Conservation (phyloP, 2,888 invertebrate genomes). For the Raillietiella orientalis region DNA sequence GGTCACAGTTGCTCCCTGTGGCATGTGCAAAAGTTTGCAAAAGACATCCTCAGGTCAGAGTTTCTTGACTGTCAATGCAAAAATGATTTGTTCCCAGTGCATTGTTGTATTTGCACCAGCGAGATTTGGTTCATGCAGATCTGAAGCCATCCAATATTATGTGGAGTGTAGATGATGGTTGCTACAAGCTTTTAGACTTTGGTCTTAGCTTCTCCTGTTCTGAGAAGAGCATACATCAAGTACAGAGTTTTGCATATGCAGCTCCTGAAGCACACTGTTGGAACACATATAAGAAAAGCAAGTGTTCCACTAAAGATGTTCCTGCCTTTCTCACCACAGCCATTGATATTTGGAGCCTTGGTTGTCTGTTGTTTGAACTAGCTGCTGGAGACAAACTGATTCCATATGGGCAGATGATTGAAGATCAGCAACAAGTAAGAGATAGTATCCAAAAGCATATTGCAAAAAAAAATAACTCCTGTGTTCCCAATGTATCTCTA, state of each 20-base stretch:
- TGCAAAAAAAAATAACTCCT: too few relatives aligned
- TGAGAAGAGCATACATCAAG: constrained; percentile 4
- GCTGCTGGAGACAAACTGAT: too few relatives aligned
- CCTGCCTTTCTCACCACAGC: too few relatives aligned
- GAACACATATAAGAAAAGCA: constrained; percentile 4
- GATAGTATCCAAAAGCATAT: too few relatives aligned
- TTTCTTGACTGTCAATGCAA: too few relatives aligned
- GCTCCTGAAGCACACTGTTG: constrained; percentile 3
- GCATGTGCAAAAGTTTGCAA: constrained; percentile 4
- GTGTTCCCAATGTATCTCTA: too few relatives aligned
- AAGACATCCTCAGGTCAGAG: constrained; percentile 4
- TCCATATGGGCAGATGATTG: too few relatives aligned
- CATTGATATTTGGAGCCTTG: too few relatives aligned
- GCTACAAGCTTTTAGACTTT: constrained; percentile 7
- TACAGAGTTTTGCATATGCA: constrained; percentile 2
- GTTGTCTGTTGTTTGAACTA: too few relatives aligned
- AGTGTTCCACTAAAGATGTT: too few relatives aligned
- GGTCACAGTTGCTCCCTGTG: constrained; percentile 4
- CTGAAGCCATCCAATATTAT: constrained; percentile 7
- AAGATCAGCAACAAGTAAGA: too few relatives aligned
- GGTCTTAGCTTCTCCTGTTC: constrained; percentile 6
- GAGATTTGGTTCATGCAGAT: constrained; percentile 7
- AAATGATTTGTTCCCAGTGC: constrained; percentile 1
- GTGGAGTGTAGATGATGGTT: constrained; percentile 6
- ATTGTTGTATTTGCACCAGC: constrained; percentile 1